Percentiles rank a stretch among this genome's conserved stretches.
These are phyloP conservation scores for Luehdorfia chinensis DNA, from an alignment of 1,140 invertebrate genomes.

Conservation along the genomic window DNA sequence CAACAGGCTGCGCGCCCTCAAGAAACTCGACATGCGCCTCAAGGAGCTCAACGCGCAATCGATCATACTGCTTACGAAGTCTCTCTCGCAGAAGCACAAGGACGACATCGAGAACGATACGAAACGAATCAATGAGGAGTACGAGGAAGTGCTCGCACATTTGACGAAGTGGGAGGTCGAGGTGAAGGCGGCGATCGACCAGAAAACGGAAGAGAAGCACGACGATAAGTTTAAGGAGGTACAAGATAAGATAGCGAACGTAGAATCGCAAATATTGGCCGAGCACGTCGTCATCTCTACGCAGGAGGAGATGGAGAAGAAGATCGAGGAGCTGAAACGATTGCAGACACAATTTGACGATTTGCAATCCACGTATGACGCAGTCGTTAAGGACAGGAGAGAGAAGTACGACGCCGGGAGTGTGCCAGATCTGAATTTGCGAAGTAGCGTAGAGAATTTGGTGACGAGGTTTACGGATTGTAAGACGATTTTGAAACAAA, in stretches of 20 bases:
- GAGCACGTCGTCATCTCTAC: constrained; percentile 77
- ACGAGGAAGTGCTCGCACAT: constrained; percentile 37
- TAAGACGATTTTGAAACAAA: constrained; percentile 51
- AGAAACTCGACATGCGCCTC: constrained; percentile 56
- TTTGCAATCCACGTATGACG: constrained; percentile 58
- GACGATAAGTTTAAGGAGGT: constrained; percentile 41
- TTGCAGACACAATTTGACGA: constrained; percentile 58
- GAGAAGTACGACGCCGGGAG: constrained; percentile 44
- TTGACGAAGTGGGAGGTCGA: constrained; percentile 42
- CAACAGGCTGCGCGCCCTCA: constrained; percentile 51
- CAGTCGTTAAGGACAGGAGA: constrained; percentile 41
- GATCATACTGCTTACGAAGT: constrained; percentile 52
- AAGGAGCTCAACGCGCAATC: constrained; percentile 55
- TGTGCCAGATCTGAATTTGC: constrained; percentile 72
- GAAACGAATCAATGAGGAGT: constrained; percentile 44
- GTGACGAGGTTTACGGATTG: constrained; percentile 53
- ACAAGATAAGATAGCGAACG: constrained; percentile 42
- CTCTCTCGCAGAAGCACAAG: constrained; percentile 44
- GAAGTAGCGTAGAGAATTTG: constrained; percentile 68
- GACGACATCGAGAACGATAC: constrained; percentile 49
- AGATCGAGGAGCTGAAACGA: constrained; percentile 56
- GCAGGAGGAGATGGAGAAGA: constrained; percentile 52
- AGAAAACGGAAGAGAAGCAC: constrained; percentile 25
- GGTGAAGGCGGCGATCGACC: constrained; percentile 37
- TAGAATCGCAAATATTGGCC: constrained; percentile 54